Percentiles rank a stretch among this genome's conserved stretches.
phyloP scores from a whole-genome alignment of 2,113 vertebrate species.

The Gambusia holbrooki region DNA sequence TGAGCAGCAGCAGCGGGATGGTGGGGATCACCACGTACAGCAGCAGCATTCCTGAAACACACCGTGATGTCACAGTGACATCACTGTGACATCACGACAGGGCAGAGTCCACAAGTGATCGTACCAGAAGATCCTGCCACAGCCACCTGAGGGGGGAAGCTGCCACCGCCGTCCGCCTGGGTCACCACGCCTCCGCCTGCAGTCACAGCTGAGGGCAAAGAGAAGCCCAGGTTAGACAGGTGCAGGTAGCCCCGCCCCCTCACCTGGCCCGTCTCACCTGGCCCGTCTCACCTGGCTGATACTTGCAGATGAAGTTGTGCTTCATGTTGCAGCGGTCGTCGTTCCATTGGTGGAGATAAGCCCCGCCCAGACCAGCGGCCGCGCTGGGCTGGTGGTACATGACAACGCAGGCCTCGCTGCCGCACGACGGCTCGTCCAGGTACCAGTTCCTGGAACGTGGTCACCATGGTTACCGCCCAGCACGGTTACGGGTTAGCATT shows the following conservation, averaged over 20 bases:
- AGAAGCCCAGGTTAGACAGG: neutral
- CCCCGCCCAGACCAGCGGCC: constrained; percentile 89
- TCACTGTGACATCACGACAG: neutral
- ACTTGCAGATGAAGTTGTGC: constrained; percentile 99
- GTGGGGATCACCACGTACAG: constrained; percentile 96
- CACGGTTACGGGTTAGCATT: no score
- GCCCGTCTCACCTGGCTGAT: constrained; percentile 77
- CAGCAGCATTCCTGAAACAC: constrained; percentile 86
- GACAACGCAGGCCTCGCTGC: constrained; percentile 96
- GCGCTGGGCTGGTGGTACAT: constrained; percentile 98
- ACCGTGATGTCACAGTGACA: neutral
- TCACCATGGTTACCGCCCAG: neutral
- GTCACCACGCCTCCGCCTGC: constrained; percentile 68
- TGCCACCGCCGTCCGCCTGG: constrained; percentile 35
- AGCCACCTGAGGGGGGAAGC: constrained; percentile 58
- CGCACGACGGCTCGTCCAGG: constrained; percentile 95
- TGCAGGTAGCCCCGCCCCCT: neutral
- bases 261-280: constrained; percentile 62
- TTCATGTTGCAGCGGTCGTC: constrained; percentile 99
- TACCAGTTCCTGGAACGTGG: constrained; percentile 91
- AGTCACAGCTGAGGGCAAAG: constrained; percentile 75
- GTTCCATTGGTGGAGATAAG: constrained; percentile 97
- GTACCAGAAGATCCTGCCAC: constrained; percentile 74
- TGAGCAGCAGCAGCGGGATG: constrained; percentile 93
- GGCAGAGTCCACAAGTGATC: neutral